Evolutionary conservation across 35 echinoderm and acorn worm species (phyloP).

Genomic region (Stichopus chloronotus): DNA sequence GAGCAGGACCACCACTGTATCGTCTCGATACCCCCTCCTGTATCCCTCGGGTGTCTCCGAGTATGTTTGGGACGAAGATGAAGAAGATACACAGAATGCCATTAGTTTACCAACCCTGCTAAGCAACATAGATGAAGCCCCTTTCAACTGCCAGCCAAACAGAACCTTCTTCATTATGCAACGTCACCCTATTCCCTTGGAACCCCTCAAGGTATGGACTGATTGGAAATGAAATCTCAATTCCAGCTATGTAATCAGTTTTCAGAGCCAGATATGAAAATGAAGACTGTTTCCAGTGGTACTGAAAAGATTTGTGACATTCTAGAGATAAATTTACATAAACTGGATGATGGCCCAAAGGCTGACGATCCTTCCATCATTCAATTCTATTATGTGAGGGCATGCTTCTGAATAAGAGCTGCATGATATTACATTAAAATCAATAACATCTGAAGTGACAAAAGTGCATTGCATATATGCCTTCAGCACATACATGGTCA

Average conservation of each 20-base stretch:
- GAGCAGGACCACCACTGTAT: not conserved
- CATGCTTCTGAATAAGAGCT: no score
- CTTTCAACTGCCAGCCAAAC: conserved; percentile 26
- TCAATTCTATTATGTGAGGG: no score
- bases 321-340: not conserved
- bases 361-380: no score
- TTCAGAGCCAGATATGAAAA: not conserved
- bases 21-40: conserved; percentile 15
- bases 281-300: not conserved
- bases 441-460: no score
- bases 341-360: no score
- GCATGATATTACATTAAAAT: no score
- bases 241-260: no score
- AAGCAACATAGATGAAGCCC: conserved; percentile 4
- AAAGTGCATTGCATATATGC: no score
- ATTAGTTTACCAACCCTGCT: conserved; percentile 43
- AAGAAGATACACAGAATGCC: not conserved
- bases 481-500: no score
- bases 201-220: conserved; percentile 40
- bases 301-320: not conserved
- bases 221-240: not conserved
- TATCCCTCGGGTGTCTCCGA: conserved; percentile 12
- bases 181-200: conserved; percentile 23
- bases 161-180: conserved; percentile 33
- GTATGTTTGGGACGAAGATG: not conserved